These are phyloP conservation scores for Sebastes itinus DNA, from an alignment of 2,797 vertebrate species.

Conservation along the genomic window DNA sequence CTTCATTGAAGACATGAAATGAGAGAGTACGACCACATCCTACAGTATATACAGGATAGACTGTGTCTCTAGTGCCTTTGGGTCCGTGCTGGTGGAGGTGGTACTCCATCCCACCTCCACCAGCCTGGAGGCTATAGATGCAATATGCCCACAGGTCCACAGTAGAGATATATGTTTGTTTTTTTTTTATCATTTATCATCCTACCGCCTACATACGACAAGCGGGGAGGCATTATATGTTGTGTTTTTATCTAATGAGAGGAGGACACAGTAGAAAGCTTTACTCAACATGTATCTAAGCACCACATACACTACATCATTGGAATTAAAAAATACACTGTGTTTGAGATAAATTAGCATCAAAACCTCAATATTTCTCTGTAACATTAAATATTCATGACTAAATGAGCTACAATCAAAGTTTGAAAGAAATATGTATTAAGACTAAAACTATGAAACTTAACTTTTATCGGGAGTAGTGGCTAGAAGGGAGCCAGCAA, in stretches of 20 bases:
- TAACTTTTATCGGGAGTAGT: too few species aligned
- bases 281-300: constrained; percentile 4
- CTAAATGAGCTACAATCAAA: not conserved
- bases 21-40: not conserved
- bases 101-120: constrained; percentile 9
- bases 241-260: constrained; percentile 33
- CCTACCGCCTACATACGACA: constrained; percentile 15
- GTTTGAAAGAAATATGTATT: not conserved
- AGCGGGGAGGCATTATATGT: constrained; percentile 14
- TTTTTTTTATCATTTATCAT: constrained; percentile 6
- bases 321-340: not conserved
- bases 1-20: not conserved
- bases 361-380: not conserved
- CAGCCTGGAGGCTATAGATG: constrained; percentile 11
- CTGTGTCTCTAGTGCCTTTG: not conserved
- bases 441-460: not conserved
- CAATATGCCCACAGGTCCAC: constrained; percentile 4
- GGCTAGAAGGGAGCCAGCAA: too few species aligned
- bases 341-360: not conserved
- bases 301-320: not conserved
- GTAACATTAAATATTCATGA: not conserved
- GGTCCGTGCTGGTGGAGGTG: constrained; percentile 11
- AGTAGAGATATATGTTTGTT: not conserved
- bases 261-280: constrained; percentile 8
- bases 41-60: not conserved